Conservation (phyloP, 2,797 vertebrate genomes). For the Sebastiscus albofasciatus region DNA sequence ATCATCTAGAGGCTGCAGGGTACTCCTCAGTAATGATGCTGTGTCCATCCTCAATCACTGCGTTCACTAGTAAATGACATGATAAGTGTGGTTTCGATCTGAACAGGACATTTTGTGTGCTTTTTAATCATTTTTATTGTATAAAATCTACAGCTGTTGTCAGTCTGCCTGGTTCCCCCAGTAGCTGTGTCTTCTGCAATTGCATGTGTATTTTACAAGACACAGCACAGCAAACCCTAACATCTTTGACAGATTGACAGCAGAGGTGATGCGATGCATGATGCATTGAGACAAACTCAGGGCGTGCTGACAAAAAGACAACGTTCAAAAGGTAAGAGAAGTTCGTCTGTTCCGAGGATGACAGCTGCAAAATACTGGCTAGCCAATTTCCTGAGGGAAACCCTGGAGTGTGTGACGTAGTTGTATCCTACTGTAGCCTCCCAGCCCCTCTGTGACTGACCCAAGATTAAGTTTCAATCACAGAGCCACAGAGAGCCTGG, state of each 20-base stretch:
- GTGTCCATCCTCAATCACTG: slow-evolving; percentile 4
- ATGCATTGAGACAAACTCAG: not conserved
- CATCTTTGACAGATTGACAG: not conserved
- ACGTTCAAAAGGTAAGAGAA: not conserved
- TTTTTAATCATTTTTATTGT: not conserved
- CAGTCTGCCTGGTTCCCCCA: not conserved
- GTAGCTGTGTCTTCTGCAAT: not conserved
- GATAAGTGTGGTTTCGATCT: not conserved
- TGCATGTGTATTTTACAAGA: slow-evolving; percentile 5
- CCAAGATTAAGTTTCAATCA: slow-evolving; percentile 49
- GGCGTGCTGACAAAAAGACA: not conserved
- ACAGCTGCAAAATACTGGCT: slow-evolving; percentile 21
- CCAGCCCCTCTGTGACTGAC: slow-evolving; percentile 33
- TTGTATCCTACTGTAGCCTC: slow-evolving; percentile 1
- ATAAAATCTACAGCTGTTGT: not conserved
- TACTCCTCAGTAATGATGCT: not conserved
- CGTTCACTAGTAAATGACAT: not conserved
- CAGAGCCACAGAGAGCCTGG: slow-evolving; percentile 29
- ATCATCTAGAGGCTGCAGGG: not conserved
- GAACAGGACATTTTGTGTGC: not conserved
- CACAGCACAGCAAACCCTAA: not conserved
- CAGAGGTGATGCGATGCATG: not conserved
- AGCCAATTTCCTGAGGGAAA: slow-evolving; percentile 18
- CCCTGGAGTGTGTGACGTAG: slow-evolving; percentile 7
- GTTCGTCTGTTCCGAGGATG: not conserved